A percentile compares a stretch with the other conserved stretches of the same genome.
Evolutionary conservation across 2,797 vertebrate genomes (phyloP).

Genomic region (Halcyon leucocephala): DNA sequence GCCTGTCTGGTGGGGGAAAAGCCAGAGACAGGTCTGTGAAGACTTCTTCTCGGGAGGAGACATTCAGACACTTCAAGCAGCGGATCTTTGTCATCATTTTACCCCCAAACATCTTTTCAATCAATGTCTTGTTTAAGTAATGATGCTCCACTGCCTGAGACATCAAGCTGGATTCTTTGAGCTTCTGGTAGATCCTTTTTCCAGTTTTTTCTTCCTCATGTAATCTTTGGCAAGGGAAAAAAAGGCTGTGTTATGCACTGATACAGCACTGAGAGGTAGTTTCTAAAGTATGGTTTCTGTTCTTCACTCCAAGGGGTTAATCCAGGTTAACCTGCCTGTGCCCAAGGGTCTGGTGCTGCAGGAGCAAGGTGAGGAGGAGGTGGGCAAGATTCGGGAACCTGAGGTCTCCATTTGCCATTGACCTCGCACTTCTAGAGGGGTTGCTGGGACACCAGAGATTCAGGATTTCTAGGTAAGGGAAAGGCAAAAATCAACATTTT

Average conservation of each 20-base stretch:
- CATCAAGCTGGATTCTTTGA: conserved; percentile 72
- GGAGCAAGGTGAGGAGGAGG: background rate
- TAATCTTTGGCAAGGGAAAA: conserved; percentile 62
- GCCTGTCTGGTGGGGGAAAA: conserved; percentile 76
- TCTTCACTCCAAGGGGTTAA: background rate
- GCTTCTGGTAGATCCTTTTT: conserved; percentile 80
- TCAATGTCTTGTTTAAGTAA: conserved; percentile 72
- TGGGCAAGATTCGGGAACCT: background rate
- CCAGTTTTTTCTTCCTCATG: conserved; percentile 86
- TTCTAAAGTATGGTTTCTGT: background rate
- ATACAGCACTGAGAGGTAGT: background rate
- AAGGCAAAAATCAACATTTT: background rate
- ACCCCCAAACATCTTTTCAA: conserved; percentile 87
- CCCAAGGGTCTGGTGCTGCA: background rate
- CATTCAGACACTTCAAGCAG: conserved; percentile 81
- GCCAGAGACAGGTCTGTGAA: conserved; percentile 86
- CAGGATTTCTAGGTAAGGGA: background rate
- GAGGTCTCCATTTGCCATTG: background rate
- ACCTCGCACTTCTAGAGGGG: background rate
- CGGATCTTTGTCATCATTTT: conserved; percentile 84
- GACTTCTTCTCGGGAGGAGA: conserved; percentile 83
- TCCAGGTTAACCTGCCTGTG: background rate
- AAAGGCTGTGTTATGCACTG: background rate
- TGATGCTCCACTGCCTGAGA: conserved; percentile 53
- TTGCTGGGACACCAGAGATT: background rate